Base-by-base conservation (phyloP, 1,140 invertebrate species). In the Drosophila dunni region DNA sequence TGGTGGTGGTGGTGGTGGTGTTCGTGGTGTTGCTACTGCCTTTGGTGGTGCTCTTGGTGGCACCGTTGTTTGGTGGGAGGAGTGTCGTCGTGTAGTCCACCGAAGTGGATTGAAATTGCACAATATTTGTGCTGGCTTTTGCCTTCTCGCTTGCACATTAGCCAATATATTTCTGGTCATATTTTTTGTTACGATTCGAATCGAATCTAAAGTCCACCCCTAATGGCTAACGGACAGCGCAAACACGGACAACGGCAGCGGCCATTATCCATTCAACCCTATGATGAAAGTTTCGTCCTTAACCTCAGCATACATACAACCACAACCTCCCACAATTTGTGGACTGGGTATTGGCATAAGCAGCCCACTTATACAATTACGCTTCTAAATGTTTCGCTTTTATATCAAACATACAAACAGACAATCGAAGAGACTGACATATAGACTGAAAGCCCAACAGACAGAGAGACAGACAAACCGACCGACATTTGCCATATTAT, bases 201-300 rank as follows among this genome's bases (percentile, higher is more conserved):
- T 84, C 67, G 81, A 60, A 66, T 62, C 67, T 40, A 44, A 33
- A 80, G 81, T 84, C 81, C 81, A 84, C 81, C 81, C 81, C 74
- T 84, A 84, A 84, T 84, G 81, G 81, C 73, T 53, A 84, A 58
- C 77, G 64, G 75, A 66, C 62, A 68, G 74, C 67, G 29, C 34
- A 64, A 20, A 45, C 61, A 24, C 44, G 53, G 54, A 46, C 54
- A 75, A 58, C 66, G 54, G 38, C 11, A 72, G 70, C 76, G 75
- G 81, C 81, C 81, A 84, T 84, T 83, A 68, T 78, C 80, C 50
- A 53, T 53, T 81, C 81, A 83, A 84, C 81, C 81, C 81, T 70
- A 85, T 81, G 53, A 56, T 40, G 65, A n/a, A 45, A 61, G 57
- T 36, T 53, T 36, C 20, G 54, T 57, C 33, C 61, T 53, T 54